Evolutionary conservation across 2,888 invertebrate species (phyloP).

Genomic region (Eucera pruinosa): DNA sequence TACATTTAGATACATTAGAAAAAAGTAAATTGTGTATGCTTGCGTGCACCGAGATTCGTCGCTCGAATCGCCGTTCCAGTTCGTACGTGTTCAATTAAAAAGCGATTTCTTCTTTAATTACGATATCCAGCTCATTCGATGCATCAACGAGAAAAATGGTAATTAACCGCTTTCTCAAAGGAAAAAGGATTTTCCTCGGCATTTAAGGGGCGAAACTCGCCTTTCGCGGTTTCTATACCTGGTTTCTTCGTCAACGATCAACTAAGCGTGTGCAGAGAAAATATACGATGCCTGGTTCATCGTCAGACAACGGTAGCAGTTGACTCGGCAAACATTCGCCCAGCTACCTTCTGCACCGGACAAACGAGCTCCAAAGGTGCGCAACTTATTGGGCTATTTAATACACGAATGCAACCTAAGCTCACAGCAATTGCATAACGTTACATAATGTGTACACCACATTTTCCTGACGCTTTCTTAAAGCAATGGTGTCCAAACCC

Average conservation of each 20-base stretch:
- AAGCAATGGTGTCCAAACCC: not conserved
- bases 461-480: conserved; percentile 13
- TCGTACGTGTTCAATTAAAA: conserved; percentile 36
- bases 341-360: conserved; percentile 3
- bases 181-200: conserved; percentile 47
- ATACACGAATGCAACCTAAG: conserved; percentile 9
- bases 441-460: conserved; percentile 16
- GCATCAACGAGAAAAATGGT: conserved; percentile 31
- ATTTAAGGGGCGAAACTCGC: conserved; percentile 58
- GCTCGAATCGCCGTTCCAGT: conserved; percentile 30
- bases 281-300: not conserved
- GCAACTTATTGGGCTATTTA: conserved; percentile 17
- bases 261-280: not conserved
- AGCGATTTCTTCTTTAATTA: conserved; percentile 50
- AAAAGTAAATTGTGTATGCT: not conserved
- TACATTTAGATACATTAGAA: not conserved
- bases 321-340: conserved; percentile 30
- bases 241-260: conserved; percentile 4
- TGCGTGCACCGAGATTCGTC: conserved; percentile 18
- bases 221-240: conserved; percentile 40
- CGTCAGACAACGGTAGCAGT: not conserved
- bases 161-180: conserved; percentile 54
- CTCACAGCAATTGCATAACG: conserved; percentile 2
- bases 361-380: conserved; percentile 9
- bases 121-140: not conserved